phyloP scores from a whole-genome alignment of 2,113 vertebrate genomes.

The Phylloscopus whistleri region DNA sequence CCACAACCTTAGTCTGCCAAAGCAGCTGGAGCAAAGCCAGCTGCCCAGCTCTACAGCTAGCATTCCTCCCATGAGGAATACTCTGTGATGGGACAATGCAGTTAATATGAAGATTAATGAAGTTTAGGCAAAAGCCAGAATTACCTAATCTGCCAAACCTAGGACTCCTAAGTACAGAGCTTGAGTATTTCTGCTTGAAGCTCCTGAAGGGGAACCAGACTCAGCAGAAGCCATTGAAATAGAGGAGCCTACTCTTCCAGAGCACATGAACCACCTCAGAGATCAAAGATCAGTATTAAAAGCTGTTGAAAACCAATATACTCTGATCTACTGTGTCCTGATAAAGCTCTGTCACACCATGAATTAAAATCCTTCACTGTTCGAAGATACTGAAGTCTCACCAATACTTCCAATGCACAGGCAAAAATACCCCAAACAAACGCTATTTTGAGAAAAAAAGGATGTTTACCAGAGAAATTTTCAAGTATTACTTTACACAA shows the following conservation, averaged over 20 bases:
- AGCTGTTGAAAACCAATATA: neutral
- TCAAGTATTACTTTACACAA: neutral
- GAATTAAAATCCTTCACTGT: neutral
- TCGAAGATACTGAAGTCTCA: neutral
- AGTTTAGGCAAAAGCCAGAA: neutral
- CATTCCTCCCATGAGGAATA: neutral
- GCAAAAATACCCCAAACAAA: neutral
- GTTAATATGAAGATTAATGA: neutral
- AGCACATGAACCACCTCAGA: neutral
- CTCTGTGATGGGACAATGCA: neutral
- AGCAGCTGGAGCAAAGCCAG: neutral
- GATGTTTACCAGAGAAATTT: neutral
- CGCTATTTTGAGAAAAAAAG: neutral
- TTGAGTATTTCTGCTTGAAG: neutral
- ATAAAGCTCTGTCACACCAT: neutral
- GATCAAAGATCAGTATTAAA: neutral
- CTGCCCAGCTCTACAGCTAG: neutral
- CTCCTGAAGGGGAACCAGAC: neutral
- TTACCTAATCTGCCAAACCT: neutral
- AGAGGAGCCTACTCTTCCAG: neutral
- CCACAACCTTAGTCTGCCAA: neutral
- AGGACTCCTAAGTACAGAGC: neutral
- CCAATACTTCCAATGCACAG: neutral
- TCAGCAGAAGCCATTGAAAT: neutral
- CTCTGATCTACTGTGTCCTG: neutral